These are phyloP conservation scores for human DNA, from an alignment of 2,113 vertebrate genomes.

Conservation along the genomic window DNA sequence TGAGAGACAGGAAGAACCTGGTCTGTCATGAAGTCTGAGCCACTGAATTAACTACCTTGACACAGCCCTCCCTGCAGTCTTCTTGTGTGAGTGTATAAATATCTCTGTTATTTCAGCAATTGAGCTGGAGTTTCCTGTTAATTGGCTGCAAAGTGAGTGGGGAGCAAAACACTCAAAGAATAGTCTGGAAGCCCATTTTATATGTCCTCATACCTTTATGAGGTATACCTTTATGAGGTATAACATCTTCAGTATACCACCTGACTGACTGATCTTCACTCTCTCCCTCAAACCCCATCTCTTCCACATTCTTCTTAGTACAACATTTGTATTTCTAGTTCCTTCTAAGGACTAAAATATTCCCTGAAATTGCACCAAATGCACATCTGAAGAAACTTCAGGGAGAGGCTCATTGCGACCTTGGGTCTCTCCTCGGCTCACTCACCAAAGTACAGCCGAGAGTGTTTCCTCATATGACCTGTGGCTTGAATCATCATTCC, in stretches of 20 bases:
- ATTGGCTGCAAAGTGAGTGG: too few relatives aligned
- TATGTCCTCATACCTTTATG: background rate
- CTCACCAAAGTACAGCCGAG: background rate
- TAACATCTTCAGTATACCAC: background rate
- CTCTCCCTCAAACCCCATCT: background rate
- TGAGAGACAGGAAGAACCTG: background rate
- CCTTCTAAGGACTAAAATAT: background rate
- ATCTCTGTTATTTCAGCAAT: background rate
- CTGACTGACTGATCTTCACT: background rate
- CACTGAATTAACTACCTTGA: background rate
- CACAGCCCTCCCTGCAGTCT: background rate
- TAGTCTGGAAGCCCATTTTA: background rate
- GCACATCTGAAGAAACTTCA: background rate
- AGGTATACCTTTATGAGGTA: too few relatives aligned
- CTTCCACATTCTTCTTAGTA: background rate
- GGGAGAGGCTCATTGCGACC: background rate
- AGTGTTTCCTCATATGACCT: background rate
- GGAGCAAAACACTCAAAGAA: background rate
- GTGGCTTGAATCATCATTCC: background rate
- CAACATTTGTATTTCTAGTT: background rate
- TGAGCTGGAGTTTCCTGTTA: background rate
- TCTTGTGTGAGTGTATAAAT: background rate
- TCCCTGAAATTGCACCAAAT: background rate
- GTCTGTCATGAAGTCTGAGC: background rate
- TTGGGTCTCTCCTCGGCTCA: background rate